phyloP scores from a whole-genome alignment of 2,113 vertebrate species.

The Trinectes maculatus region DNA sequence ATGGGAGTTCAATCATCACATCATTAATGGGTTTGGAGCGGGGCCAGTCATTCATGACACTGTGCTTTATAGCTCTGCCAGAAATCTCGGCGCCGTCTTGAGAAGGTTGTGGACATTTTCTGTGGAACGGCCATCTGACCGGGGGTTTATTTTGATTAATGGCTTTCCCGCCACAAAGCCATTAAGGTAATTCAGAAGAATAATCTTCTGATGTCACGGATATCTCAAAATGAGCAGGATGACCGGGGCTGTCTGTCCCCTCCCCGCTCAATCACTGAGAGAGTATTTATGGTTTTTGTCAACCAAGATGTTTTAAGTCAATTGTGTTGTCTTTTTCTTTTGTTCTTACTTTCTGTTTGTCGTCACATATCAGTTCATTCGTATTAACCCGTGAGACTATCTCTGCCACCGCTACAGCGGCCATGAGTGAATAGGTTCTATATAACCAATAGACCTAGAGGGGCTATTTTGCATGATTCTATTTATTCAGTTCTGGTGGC shows the following conservation, averaged over 20 bases:
- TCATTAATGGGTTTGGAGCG: slow-evolving; percentile 94
- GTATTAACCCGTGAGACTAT: slow-evolving; percentile 4
- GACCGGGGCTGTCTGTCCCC: slow-evolving; percentile 47
- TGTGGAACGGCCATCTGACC: slow-evolving; percentile 90
- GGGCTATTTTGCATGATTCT: slow-evolving; percentile 66
- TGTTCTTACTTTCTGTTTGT: slow-evolving; percentile 23
- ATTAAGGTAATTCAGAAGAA: slow-evolving; percentile 89
- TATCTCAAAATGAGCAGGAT: slow-evolving; percentile 56
- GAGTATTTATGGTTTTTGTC: slow-evolving; percentile 69
- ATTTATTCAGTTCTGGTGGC: slow-evolving; percentile 60
- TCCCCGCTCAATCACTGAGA: slow-evolving; percentile 58
- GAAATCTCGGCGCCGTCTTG: slow-evolving; percentile 89
- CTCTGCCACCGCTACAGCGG: slow-evolving; percentile 11
- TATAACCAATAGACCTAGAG: slow-evolving; percentile 41
- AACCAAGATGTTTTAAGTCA: slow-evolving; percentile 46
- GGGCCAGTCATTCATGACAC: slow-evolving; percentile 95
- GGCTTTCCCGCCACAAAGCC: slow-evolving; percentile 83
- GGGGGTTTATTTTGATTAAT: slow-evolving; percentile 90
- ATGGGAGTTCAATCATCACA: slow-evolving; percentile 94
- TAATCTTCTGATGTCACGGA: slow-evolving; percentile 79
- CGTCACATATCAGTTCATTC: slow-evolving; percentile 9
- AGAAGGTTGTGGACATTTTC: slow-evolving; percentile 95
- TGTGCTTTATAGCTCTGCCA: slow-evolving; percentile 88
- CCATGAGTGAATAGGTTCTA: slow-evolving; percentile 37
- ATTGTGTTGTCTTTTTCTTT: slow-evolving; percentile 41